Base-by-base conservation (phyloP, 2,113 vertebrate species). In the Prinia subflava region DNA sequence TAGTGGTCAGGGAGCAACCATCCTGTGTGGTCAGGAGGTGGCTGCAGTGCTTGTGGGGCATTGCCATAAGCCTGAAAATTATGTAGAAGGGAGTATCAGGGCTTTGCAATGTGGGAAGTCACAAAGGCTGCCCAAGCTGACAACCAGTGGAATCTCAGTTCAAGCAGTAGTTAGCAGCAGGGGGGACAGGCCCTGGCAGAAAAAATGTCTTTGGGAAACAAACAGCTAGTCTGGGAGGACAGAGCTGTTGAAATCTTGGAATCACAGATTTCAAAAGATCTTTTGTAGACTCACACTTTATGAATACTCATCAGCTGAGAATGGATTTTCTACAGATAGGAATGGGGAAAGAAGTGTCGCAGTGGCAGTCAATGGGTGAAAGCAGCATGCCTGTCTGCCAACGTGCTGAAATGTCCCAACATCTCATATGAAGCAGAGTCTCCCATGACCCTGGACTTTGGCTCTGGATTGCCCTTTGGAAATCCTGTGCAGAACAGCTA, bases 91-190 rank as follows among this genome's bases (percentile, higher is more conserved):
- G 28, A 41, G 3, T 16, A 24, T 30, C 5, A 25, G 28, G n/a
- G 15, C 3, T 1, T 71, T 24, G 8, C n/a, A 41, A 17, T 47
- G 22, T 17, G 10, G 21, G 9, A 39, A n/a, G 50, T 56, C 60
- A 18, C 9, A 25, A 46, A 68, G 23, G 19, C 30, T 74, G 27
- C 14, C 49, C 1, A 3, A 41, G 30, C 33, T 83, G 28, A 63
- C 0, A 0, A 24, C 23, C 0, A 0, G 10, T 14, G 11, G 16
- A 71, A 33, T n/a, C 19, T 46, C 1, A 6, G 4, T 44, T 44
- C 39, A 55, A 52, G 44, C 50, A 80, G 28, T 27, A 79, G 18
- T 60, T 42, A 28, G 12, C 44, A 71, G 35, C 33, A 56, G 27
- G 2, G 6, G 11, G 30, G 28, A 62, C 16, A 25, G 23, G 11